Conservation (phyloP, 2,113 vertebrate genomes). For the Hystrix cristata region DNA sequence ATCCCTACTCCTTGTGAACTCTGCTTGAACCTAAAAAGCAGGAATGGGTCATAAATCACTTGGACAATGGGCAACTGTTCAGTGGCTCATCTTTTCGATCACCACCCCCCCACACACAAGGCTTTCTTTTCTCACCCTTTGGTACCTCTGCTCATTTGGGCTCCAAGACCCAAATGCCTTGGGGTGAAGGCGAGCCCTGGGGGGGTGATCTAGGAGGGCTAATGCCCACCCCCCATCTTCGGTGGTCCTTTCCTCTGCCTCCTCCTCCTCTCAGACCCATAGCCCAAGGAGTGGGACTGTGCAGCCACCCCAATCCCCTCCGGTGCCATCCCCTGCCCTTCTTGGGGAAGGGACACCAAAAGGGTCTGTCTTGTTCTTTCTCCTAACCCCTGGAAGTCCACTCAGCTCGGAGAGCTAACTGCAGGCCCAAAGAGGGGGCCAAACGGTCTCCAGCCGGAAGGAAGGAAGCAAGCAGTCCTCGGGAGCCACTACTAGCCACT, state of each 20-base stretch:
- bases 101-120: not conserved
- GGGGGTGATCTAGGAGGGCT: not conserved
- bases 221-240: not conserved
- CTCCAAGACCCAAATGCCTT: conserved; percentile 79
- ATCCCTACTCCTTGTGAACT: conserved; percentile 93
- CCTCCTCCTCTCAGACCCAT: not conserved
- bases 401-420: not conserved
- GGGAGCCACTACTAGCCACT: not conserved
- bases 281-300: fast-evolving
- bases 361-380: conserved; percentile 20
- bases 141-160: conserved; percentile 86
- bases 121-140: conserved; percentile 80
- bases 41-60: conserved; percentile 93
- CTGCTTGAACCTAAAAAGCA: conserved; percentile 93
- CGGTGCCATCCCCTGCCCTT: not conserved
- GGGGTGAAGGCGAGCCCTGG: conserved; percentile 55
- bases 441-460: not conserved
- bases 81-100: conserved; percentile 92
- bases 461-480: conserved; percentile 28
- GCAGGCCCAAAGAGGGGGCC: not conserved
- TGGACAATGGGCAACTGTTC: conserved; percentile 94
- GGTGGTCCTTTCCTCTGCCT: conserved; percentile 8
- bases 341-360: conserved; percentile 11
- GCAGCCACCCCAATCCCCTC: not conserved
- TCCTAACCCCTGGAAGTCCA: conserved; percentile 13